Conservation (phyloP, 2,797 vertebrate species). For the Microchirus variegatus region DNA sequence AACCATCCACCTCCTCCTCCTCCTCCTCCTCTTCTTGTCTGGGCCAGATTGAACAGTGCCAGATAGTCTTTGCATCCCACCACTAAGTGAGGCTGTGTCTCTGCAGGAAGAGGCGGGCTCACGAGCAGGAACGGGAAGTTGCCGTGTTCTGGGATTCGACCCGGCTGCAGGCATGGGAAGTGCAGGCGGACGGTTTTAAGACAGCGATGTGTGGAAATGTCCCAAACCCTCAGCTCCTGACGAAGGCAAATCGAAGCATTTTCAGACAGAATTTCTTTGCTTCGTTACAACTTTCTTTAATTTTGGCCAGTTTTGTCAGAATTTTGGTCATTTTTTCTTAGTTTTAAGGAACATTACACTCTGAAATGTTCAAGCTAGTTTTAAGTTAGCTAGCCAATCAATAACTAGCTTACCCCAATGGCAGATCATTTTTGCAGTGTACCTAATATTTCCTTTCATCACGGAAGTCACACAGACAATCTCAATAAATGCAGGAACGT, state of each 20-base stretch:
- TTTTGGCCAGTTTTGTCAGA: too few relatives aligned
- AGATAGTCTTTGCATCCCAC: constrained; percentile 73
- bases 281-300: too few relatives aligned
- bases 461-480: too few relatives aligned
- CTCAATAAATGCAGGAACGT: neutral
- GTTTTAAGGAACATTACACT: too few relatives aligned
- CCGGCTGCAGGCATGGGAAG: constrained; percentile 63
- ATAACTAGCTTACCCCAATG: too few relatives aligned
- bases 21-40: constrained; percentile 24
- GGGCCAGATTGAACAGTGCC: constrained; percentile 52
- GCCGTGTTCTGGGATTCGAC: constrained; percentile 65
- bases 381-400: too few relatives aligned
- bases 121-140: constrained; percentile 70
- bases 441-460: too few relatives aligned
- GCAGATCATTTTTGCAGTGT: too few relatives aligned
- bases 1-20: constrained; percentile 13
- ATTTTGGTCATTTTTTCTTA: too few relatives aligned
- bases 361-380: too few relatives aligned
- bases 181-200: constrained; percentile 65
- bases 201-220: constrained; percentile 68
- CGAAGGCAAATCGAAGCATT: neutral
- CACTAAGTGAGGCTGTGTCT: constrained; percentile 43
- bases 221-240: constrained; percentile 76
- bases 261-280: too few relatives aligned
- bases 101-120: constrained; percentile 42